These are phyloP conservation scores for Agapetus fuscipes DNA, from an alignment of 2,888 invertebrate species.

Conservation along the genomic window DNA sequence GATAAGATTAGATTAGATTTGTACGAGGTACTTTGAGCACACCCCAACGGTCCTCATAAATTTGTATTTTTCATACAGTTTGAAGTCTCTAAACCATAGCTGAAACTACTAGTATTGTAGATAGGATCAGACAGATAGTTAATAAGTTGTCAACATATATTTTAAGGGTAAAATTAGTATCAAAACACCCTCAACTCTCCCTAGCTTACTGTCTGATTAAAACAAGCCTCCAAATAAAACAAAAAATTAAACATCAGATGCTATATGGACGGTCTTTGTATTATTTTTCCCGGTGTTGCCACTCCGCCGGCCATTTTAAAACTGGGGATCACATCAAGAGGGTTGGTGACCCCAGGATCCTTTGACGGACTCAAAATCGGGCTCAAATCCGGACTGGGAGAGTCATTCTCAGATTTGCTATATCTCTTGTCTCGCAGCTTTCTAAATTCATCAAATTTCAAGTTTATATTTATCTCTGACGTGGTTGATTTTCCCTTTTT, in stretches of 20 bases:
- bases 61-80: too few species aligned
- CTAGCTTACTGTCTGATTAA: too few species aligned
- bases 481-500: constrained; percentile 40
- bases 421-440: constrained; percentile 32
- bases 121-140: too few species aligned
- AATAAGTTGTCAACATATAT: too few species aligned
- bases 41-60: too few species aligned
- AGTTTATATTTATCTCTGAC: constrained; percentile 42
- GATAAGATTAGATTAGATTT: too few species aligned
- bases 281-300: constrained; percentile 15
- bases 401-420: constrained; percentile 19
- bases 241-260: neutral
- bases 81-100: too few species aligned
- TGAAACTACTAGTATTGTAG: too few species aligned
- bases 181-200: too few species aligned
- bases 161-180: too few species aligned
- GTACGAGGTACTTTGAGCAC: too few species aligned
- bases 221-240: too few species aligned
- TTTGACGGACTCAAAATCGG: constrained; percentile 15
- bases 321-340: constrained; percentile 9
- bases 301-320: constrained; percentile 5
- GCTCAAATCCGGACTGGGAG: constrained; percentile 16
- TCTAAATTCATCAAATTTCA: constrained; percentile 49
- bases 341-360: constrained; percentile 17
- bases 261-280: constrained; percentile 20